These are phyloP conservation scores for Drosophila nr. perissopoda DNA, from an alignment of 2,888 invertebrate species.

Conservation along the genomic window DNA sequence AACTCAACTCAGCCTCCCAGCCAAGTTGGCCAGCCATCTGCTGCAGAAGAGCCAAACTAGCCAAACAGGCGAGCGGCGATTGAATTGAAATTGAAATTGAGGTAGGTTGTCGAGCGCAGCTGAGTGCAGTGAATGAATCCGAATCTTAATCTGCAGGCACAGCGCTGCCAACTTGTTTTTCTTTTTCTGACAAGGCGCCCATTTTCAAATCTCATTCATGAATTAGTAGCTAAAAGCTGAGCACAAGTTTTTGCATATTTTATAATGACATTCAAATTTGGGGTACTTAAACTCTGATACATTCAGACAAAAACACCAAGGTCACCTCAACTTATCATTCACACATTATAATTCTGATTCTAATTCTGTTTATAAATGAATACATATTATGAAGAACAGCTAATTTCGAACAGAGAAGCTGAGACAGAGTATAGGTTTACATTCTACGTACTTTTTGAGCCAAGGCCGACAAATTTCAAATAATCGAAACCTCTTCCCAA, in stretches of 20 bases:
- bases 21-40: slow-evolving; percentile 34
- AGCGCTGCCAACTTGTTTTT: slow-evolving; percentile 60
- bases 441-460: neutral
- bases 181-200: neutral
- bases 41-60: slow-evolving; percentile 33
- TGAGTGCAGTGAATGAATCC: slow-evolving; percentile 16
- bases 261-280: neutral
- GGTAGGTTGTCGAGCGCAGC: slow-evolving; percentile 58
- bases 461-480: neutral
- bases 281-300: neutral
- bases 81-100: slow-evolving; percentile 61
- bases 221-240: neutral
- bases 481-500: neutral
- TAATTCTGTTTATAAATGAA: no score
- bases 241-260: neutral
- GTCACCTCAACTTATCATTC: neutral
- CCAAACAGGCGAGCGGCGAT: slow-evolving; percentile 7
- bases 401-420: no score
- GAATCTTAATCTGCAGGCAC: slow-evolving; percentile 14
- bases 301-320: neutral
- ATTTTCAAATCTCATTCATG: slow-evolving; percentile 27
- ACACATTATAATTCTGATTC: neutral
- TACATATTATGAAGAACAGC: no score
- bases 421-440: neutral
- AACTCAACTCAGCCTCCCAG: slow-evolving; percentile 21